Evolutionary conservation across 2,113 vertebrate species (phyloP), one percentile per base, ranked within the genome.

Genomic region (Athene cunicularia): DNA sequence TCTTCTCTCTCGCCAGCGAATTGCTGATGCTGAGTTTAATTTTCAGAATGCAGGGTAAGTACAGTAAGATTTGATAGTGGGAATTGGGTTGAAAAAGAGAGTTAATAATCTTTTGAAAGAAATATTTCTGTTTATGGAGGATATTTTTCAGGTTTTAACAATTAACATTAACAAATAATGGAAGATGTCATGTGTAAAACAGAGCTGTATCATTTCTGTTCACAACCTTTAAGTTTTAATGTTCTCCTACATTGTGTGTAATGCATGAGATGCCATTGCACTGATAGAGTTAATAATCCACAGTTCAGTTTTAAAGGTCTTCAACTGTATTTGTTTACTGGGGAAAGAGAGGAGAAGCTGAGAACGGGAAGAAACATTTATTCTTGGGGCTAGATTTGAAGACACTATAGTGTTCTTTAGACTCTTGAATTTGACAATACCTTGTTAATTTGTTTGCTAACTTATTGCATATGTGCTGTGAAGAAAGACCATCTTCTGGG

Each of bases 41-140:
- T 96, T 98, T 76, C 98, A 87, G 35, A 98, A 97, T 97, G 95
- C 95, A 93, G 93, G 67, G 99, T 99, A 96, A 99, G 99, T 98
- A 91, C 26, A 27, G 14, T 84, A 79, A 47, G 21, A 47, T 87
- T 91, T 95, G 74, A 21, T 67, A 33, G 19, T 26, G 14, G 27
- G 14, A 17, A 4, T 37, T 70, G 53, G 19, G 17, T 63, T 70
- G 45, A 20, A 24, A 71, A 76, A 58, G 59, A n/a, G 24, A 24
- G 26, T 41, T 52, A 53, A 27, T 1, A 2, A 41, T 80, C 19
- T 60, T 82, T 53, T 87, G 35, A 76, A 77, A 68, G 4, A 88
- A 85, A 2, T 52, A 35, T 45, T 75, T 79, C 16, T 89, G 6
- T 64, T 86, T 28, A 22, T 47, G 23, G 8, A 33, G 9, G 6